These are phyloP conservation scores for Entomyzon cyanotis DNA, from an alignment of 2,113 vertebrate genomes.

Conservation along the genomic window DNA sequence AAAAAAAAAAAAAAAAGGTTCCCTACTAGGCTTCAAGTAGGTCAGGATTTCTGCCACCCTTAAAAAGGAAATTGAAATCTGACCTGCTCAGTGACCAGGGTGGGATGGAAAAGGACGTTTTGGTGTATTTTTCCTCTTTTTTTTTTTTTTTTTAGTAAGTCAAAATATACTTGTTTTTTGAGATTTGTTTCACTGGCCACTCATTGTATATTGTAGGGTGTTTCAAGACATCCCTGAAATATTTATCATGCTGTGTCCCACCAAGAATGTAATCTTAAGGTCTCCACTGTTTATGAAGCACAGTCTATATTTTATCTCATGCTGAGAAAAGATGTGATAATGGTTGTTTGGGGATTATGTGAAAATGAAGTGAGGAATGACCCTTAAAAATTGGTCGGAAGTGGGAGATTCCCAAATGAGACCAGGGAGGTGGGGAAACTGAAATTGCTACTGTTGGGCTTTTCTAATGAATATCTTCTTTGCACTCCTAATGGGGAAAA, in stretches of 20 bases:
- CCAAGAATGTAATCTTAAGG: conserved; percentile 57
- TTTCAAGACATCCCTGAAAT: conserved; percentile 13
- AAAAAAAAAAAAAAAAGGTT: background rate
- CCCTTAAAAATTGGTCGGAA: conserved; percentile 54
- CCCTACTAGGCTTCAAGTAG: background rate
- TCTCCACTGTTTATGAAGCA: conserved; percentile 56
- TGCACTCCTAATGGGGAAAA: background rate
- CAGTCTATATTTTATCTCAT: conserved; percentile 58
- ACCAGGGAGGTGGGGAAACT: background rate
- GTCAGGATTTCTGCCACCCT: background rate
- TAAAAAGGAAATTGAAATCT: background rate
- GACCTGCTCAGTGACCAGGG: background rate
- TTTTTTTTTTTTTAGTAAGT: background rate
- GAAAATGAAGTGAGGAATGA: conserved; percentile 64
- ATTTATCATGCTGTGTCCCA: conserved; percentile 20
- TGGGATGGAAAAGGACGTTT: background rate
- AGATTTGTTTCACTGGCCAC: background rate
- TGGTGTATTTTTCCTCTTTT: background rate
- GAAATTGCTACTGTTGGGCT: background rate
- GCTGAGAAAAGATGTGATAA: conserved; percentile 64
- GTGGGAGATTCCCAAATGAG: conserved; percentile 34
- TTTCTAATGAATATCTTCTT: background rate
- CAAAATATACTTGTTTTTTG: background rate
- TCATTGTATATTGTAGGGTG: background rate
- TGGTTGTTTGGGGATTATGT: conserved; percentile 58